Percentiles rank a stretch among this genome's conserved stretches.
Conservation (phyloP, 2,888 invertebrate genomes). For the Apoda limacodes region DNA sequence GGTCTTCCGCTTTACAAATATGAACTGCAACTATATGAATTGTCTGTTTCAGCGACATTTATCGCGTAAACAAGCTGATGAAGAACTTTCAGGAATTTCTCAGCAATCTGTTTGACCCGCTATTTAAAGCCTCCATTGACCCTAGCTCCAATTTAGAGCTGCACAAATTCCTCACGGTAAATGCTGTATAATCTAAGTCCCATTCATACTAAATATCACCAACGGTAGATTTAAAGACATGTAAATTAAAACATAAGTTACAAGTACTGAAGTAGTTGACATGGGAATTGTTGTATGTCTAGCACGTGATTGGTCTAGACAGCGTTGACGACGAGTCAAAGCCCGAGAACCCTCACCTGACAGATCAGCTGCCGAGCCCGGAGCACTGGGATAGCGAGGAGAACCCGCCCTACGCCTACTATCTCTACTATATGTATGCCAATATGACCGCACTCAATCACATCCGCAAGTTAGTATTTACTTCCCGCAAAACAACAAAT, state of each 20-base stretch:
- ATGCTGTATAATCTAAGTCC: not conserved
- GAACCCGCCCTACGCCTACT: constrained; percentile 98
- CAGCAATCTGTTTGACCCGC: constrained; percentile 90
- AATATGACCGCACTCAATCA: constrained; percentile 95
- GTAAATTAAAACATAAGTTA: no score
- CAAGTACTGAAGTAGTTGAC: not conserved
- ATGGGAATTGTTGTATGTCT: constrained; percentile 18
- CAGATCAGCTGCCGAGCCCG: constrained; percentile 83
- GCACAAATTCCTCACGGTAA: constrained; percentile 74
- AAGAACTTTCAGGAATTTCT: constrained; percentile 92
- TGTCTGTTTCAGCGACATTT: constrained; percentile 82
- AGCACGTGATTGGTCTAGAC: constrained; percentile 91
- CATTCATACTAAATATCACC: no score
- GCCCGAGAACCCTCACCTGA: constrained; percentile 89
- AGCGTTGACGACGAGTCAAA: constrained; percentile 98
- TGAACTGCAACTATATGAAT: no score
- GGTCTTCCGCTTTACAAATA: no score
- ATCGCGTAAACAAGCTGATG: constrained; percentile 85
- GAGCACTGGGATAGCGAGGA: constrained; percentile 87
- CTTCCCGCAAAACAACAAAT: no score
- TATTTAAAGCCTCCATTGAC: constrained; percentile 93
- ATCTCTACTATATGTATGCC: constrained; percentile 97
- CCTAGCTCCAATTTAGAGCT: constrained; percentile 90
- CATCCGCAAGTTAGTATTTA: constrained; percentile 78
- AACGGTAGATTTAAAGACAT: no score